A percentile compares a stretch with the other conserved stretches of the same genome.
phyloP scores from a whole-genome alignment of 2,888 invertebrate species.

The Leptarthrus brevirostris region DNA sequence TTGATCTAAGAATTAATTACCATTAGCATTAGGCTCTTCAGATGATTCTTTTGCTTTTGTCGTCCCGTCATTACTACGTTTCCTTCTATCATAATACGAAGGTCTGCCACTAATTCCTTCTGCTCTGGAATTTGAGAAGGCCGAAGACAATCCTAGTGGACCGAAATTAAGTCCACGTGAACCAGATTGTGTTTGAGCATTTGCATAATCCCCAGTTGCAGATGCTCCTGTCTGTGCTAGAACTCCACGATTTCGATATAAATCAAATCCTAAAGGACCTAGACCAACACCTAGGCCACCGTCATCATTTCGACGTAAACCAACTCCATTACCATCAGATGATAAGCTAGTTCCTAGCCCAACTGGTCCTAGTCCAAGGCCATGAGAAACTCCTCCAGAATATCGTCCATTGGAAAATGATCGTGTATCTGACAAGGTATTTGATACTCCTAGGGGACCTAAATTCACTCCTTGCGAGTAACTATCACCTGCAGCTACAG shows the following conservation, averaged over 20 bases:
- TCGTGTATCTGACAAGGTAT: slow-evolving; percentile 60
- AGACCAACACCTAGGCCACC: slow-evolving; percentile 61
- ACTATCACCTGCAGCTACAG: slow-evolving; percentile 60
- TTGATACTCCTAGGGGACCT: slow-evolving; percentile 62
- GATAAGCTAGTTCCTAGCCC: slow-evolving; percentile 62
- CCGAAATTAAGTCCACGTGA: slow-evolving; percentile 3
- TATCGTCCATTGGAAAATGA: slow-evolving; percentile 60
- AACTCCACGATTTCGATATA: slow-evolving; percentile 59
- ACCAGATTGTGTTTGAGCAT: slow-evolving; percentile 56
- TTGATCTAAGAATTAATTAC: not conserved
- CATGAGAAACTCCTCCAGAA: slow-evolving; percentile 58
- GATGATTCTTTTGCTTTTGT: not conserved
- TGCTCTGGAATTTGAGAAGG: slow-evolving; percentile 10
- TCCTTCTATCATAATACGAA: no score
- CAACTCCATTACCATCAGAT: slow-evolving; percentile 61
- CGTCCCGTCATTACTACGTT: not conserved
- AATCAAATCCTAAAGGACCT: slow-evolving; percentile 61
- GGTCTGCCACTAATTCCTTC: not conserved
- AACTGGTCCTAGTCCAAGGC: slow-evolving; percentile 61
- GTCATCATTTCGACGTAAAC: slow-evolving; percentile 59
- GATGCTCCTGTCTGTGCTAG: slow-evolving; percentile 58
- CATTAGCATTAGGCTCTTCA: not conserved
- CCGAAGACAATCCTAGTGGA: not conserved
- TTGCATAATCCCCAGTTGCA: slow-evolving; percentile 59
- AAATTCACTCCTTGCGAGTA: slow-evolving; percentile 59